Evolutionary conservation across 1,140 invertebrate genomes (phyloP).

Genomic region (Cataglyphis hispanica): DNA sequence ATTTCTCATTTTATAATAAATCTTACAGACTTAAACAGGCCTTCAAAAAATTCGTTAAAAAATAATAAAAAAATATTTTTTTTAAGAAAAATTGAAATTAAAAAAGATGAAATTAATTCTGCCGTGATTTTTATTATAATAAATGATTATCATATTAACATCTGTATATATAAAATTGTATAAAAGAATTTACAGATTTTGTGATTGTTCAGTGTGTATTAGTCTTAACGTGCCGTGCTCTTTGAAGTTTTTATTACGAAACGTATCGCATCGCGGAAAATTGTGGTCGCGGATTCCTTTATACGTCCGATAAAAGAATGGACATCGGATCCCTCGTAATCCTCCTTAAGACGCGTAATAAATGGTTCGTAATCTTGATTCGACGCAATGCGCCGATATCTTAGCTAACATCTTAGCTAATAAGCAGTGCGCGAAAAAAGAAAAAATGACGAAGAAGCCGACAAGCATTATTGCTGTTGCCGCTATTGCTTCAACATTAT

Average conservation of each 20-base stretch:
- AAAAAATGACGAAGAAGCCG: not conserved
- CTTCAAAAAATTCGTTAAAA: not conserved
- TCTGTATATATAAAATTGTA: not conserved
- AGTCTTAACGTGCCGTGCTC: slow-evolving; percentile 7
- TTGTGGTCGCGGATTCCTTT: slow-evolving; percentile 24
- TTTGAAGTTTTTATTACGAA: slow-evolving; percentile 44
- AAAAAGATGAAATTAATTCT: not conserved
- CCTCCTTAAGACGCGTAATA: slow-evolving; percentile 2
- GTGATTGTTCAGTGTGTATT: not conserved
- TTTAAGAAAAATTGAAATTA: not conserved
- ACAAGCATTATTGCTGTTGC: not conserved
- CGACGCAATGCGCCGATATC: slow-evolving; percentile 3
- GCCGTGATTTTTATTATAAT: not conserved
- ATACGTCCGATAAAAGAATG: not conserved
- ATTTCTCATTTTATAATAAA: not conserved
- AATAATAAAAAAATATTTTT: not conserved
- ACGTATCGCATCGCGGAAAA: slow-evolving; percentile 16
- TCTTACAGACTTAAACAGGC: not conserved
- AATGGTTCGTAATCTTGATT: not conserved
- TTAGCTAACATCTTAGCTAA: slow-evolving; percentile 19
- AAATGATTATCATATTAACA: not conserved
- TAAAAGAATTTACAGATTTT: not conserved
- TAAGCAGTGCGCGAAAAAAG: not conserved
- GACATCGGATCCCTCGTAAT: slow-evolving; percentile 15
- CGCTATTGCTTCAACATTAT: slow-evolving; percentile 14